Evolutionary conservation across 1,140 invertebrate species (phyloP).

Genomic region (Trichonephila clavipes): DNA sequence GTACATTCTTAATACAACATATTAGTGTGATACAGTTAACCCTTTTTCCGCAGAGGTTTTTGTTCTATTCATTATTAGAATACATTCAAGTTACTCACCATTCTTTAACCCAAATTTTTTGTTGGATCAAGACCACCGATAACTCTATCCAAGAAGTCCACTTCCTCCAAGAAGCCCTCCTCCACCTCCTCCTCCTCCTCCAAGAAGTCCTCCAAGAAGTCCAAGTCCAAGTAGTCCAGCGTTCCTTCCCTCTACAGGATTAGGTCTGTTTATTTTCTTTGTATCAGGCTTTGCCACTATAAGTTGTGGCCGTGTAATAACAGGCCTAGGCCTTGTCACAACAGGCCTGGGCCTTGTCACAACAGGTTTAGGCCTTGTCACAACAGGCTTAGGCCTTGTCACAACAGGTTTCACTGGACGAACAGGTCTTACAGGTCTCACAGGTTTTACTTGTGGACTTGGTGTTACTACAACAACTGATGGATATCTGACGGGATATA

Average conservation of each 20-base stretch:
- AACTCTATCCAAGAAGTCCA: no score
- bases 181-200: neutral
- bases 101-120: no score
- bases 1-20: no score
- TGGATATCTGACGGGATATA: neutral
- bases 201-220: neutral
- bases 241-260: neutral
- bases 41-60: no score
- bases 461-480: neutral
- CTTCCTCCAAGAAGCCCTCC: no score
- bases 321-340: neutral
- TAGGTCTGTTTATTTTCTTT: neutral
- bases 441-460: neutral
- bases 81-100: no score
- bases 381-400: neutral
- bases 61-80: no score
- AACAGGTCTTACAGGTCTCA: neutral
- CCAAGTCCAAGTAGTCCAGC: slow-evolving; percentile 28
- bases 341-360: neutral
- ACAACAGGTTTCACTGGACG: neutral
- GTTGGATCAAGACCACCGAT: no score
- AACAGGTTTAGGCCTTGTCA: no score
- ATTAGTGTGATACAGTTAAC: no score
- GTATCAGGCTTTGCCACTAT: neutral
- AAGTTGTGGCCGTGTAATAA: no score